A percentile compares a stretch with the other conserved stretches of the same genome.
These are phyloP conservation scores for Hirundo rustica DNA, from an alignment of 2,797 vertebrate species.

Conservation along the genomic window DNA sequence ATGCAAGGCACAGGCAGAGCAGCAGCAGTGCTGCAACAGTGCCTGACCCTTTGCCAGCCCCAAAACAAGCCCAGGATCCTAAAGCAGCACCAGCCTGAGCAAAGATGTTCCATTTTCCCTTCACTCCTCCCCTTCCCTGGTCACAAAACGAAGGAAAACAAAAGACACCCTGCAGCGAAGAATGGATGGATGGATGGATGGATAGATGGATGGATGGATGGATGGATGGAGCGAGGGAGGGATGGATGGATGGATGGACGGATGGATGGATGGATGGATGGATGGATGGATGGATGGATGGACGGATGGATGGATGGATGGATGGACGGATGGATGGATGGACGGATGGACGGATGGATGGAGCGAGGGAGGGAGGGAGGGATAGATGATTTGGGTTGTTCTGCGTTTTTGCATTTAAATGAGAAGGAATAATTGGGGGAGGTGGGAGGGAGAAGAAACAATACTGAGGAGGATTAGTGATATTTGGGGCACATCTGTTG, in stretches of 20 bases:
- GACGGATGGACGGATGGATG: not conserved
- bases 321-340: not conserved
- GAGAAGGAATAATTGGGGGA: conserved; percentile 8
- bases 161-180: not conserved
- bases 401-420: conserved; percentile 26
- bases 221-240: too few relatives aligned
- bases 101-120: not conserved
- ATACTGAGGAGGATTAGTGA: conserved; percentile 46
- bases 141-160: conserved; percentile 21
- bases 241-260: too few relatives aligned
- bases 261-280: not conserved
- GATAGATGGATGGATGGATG: too few relatives aligned
- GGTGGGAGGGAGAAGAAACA: not conserved
- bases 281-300: not conserved
- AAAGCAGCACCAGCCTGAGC: not conserved
- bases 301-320: not conserved
- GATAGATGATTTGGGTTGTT: not conserved
- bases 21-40: not conserved
- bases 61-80: not conserved
- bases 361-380: not conserved
- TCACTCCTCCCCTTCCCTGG: not conserved
- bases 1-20: not conserved
- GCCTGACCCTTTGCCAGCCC: not conserved
- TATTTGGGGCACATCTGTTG: conserved; percentile 69
- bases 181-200: not conserved